phyloP scores from a whole-genome alignment of 2,888 invertebrate genomes.

The Troides oblongomaculatus region DNA sequence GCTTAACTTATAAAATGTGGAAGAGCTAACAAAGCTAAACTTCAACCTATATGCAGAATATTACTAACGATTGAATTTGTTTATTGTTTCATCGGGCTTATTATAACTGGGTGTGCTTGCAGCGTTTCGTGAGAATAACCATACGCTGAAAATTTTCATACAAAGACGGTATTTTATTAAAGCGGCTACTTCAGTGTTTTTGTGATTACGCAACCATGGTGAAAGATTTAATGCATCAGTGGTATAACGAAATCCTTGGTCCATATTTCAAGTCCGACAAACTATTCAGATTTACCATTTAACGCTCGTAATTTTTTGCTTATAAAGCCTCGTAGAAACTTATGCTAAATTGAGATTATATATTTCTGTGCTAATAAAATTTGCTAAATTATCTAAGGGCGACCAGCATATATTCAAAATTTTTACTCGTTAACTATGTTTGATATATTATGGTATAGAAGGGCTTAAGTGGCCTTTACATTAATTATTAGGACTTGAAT shows the following conservation, averaged over 20 bases:
- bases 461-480: too few species aligned
- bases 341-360: too few species aligned
- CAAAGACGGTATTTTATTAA: constrained; percentile 13
- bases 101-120: constrained; percentile 37
- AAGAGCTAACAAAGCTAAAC: constrained; percentile 42
- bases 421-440: too few species aligned
- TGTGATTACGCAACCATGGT: constrained; percentile 4
- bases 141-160: constrained; percentile 37
- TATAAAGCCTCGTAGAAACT: too few species aligned
- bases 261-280: neutral
- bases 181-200: constrained; percentile 26
- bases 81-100: constrained; percentile 58
- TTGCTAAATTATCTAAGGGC: too few species aligned
- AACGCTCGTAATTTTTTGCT: too few species aligned
- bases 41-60: constrained; percentile 35
- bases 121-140: constrained; percentile 46
- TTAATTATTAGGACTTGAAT: too few species aligned
- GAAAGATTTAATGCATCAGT: neutral
- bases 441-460: too few species aligned
- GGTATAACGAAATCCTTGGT: neutral
- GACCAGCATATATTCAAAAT: too few species aligned
- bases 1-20: constrained; percentile 19
- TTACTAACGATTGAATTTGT: constrained; percentile 40
- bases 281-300: too few species aligned
- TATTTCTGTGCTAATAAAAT: too few species aligned